Base-by-base conservation (phyloP, 1,140 invertebrate genomes). In the Pemphigus obesinymphae region DNA sequence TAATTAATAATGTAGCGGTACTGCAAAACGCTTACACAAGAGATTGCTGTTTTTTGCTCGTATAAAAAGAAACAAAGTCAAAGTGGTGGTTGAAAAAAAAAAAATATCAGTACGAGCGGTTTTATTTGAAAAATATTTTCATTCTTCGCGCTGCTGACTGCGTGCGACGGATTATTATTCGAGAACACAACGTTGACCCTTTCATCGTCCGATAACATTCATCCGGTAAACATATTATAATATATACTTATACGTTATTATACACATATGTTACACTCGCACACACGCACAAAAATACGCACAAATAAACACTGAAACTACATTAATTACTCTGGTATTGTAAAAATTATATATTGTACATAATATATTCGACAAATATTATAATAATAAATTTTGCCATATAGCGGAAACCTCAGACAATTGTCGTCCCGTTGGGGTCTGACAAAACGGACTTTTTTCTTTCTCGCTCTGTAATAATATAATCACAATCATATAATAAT, bases 151-250 rank as follows among this genome's bases (percentile, higher is more conserved):
- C 8, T n/a, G 55, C 23, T 61, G 75, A 78, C 37, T 61, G 34
- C 15, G 50, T 26, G 68, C 15, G 43, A 48, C 37, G 37, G 4
- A 10, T 48, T 31, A 15, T 15, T 10, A 40, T 5, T n/a, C n/a
- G n/a, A 40, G 10, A 2, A 48, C 13, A 78, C 75, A 78, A 78
- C 75, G 75, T 61, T 78, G 53, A 43, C 34, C 34, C 75, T 78
- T 78, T 78, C 75, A 78, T 53, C 23, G 55, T 61, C 50, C 31
- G 75, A 78, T 78, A 78, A 78, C 53, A 78, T 68, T 68, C 63
- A 68, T 68, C 37, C 63, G 63, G n/a, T 37, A 68, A 66, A 68
- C 37, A 13, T 68, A n/a, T n/a, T n/a, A n/a, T n/a, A n/a, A n/a
- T n/a, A n/a, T n/a, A n/a, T n/a, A n/a, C n/a, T n/a, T n/a, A n/a